Evolutionary conservation across 2,797 vertebrate species (phyloP).

Genomic region (Schizothorax lantsangensis): DNA sequence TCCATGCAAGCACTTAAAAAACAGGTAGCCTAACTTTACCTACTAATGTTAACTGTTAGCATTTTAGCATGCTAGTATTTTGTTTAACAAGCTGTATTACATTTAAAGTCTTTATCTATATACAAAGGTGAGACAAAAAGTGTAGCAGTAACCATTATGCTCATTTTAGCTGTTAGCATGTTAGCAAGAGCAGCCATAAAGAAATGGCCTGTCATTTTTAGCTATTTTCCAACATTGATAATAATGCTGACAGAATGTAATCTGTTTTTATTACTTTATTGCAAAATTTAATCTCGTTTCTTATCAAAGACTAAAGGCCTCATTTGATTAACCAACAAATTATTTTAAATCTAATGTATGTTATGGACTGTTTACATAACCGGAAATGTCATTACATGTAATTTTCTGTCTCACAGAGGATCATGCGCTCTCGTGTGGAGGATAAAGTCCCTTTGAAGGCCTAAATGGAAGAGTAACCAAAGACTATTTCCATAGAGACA

Average conservation of each 20-base stretch:
- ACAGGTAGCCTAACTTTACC: slow-evolving; percentile 67
- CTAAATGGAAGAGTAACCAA: slow-evolving; percentile 34
- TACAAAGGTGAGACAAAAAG: background rate
- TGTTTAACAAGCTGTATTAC: background rate
- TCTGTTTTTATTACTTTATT: background rate
- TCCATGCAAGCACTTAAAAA: slow-evolving; percentile 79
- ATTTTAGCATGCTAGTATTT: background rate
- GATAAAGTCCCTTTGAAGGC: background rate
- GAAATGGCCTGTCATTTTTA: background rate
- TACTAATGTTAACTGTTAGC: background rate
- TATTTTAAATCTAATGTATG: background rate
- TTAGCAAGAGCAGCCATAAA: background rate
- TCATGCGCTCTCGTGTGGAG: slow-evolving; percentile 6
- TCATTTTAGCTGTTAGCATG: background rate
- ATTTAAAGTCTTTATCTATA: background rate
- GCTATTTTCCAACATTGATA: background rate
- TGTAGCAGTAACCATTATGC: background rate
- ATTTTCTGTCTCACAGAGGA: slow-evolving; percentile 36
- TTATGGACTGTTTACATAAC: slow-evolving; percentile 2
- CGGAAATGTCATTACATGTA: background rate
- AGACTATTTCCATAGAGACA: slow-evolving; percentile 13
- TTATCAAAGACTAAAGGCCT: background rate
- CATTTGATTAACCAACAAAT: background rate
- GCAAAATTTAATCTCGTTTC: background rate
- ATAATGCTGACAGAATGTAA: background rate